Evolutionary conservation across 2,113 vertebrate species (phyloP).

Genomic region (Stigmatopora nigra): DNA sequence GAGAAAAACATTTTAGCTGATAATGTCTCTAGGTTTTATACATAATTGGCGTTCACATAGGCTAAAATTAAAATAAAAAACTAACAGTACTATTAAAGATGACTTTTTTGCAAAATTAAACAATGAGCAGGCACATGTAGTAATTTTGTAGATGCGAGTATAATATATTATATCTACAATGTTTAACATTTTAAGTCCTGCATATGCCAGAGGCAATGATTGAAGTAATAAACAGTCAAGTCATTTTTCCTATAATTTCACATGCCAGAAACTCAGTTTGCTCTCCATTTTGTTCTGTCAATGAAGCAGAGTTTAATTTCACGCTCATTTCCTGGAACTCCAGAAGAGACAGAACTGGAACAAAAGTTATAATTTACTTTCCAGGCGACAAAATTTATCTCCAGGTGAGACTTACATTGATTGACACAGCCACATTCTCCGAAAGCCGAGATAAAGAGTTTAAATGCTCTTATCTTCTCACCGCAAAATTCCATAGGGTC

Average conservation of each 20-base stretch:
- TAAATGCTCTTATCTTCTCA: constrained; percentile 61
- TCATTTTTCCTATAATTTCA: constrained; percentile 63
- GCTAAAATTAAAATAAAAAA: neutral
- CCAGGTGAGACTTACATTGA: constrained; percentile 45
- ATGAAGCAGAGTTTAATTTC: constrained; percentile 57
- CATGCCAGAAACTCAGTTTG: constrained; percentile 62
- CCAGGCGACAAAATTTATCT: constrained; percentile 55
- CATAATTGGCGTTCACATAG: neutral
- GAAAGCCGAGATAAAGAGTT: constrained; percentile 51
- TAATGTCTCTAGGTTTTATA: neutral
- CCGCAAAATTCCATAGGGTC: constrained; percentile 52
- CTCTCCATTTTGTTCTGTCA: constrained; percentile 61
- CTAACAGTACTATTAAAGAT: neutral
- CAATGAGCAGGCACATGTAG: neutral
- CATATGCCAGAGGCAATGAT: constrained; percentile 24
- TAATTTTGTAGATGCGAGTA: neutral
- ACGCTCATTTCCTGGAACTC: constrained; percentile 52
- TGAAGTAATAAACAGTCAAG: constrained; percentile 35
- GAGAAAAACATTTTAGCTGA: neutral
- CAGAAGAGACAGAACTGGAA: constrained; percentile 8
- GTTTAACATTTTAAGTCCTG: neutral
- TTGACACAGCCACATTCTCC: constrained; percentile 56
- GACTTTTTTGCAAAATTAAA: neutral
- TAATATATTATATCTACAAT: no score
- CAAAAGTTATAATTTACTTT: constrained; percentile 45